Evolutionary conservation across 2,888 invertebrate genomes (phyloP).

Genomic region (Alloplasta piceator): DNA sequence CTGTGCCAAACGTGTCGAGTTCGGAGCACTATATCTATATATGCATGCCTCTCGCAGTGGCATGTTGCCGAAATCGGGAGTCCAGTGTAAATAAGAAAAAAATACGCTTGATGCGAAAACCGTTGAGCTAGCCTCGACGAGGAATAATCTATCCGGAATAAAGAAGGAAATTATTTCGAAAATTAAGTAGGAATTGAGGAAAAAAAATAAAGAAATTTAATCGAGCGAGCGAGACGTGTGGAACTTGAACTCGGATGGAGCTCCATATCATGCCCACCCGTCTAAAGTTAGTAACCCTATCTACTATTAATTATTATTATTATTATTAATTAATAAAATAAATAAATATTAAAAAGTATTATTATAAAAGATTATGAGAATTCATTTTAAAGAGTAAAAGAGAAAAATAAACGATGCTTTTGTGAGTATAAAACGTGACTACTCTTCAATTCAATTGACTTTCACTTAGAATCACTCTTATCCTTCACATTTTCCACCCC

Average conservation of each 20-base stretch:
- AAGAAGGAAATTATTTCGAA: constrained; percentile 31
- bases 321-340: constrained; percentile 68
- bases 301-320: constrained; percentile 69
- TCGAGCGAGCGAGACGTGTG: constrained; percentile 75
- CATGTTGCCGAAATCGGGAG: no score
- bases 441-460: constrained; percentile 62
- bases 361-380: constrained; percentile 82
- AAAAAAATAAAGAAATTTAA: constrained; percentile 44
- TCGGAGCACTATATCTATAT: no score
- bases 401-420: constrained; percentile 83
- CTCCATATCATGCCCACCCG: constrained; percentile 77
- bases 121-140: constrained; percentile 61
- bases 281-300: constrained; percentile 70
- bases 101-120: constrained; percentile 59
- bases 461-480: constrained; percentile 63
- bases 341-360: constrained; percentile 78
- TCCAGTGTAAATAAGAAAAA: no score
- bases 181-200: constrained; percentile 47
- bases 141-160: constrained; percentile 48
- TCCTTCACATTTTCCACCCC: constrained; percentile 55
- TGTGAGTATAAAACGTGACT: constrained; percentile 79
- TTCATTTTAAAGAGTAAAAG: constrained; percentile 80
- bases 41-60: no score
- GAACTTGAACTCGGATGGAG: constrained; percentile 78
- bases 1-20: no score